Evolutionary conservation across 1,140 invertebrate genomes (phyloP), one percentile per base, ranked within the genome.

Genomic region (Eueides isabella): DNA sequence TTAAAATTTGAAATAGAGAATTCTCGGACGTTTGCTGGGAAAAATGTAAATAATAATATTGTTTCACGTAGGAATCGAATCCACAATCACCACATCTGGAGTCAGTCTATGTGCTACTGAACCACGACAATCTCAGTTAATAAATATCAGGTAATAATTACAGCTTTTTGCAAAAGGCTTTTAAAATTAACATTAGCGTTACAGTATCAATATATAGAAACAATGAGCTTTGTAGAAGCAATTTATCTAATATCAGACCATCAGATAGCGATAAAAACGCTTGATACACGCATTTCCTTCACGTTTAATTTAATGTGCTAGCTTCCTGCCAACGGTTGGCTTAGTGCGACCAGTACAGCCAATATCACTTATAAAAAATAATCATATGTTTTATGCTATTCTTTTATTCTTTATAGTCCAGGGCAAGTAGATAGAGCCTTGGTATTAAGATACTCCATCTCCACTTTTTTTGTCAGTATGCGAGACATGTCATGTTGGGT

Each of bases 181-280:
- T 55, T 26, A 55, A 55, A 55, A 2, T n/a, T 55, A 23, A 4
- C 48, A 55, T 55, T 26, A 55, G 2, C 23, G 19, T 31, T 63
- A 29, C 26, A 61, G 26, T 61, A 61, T 61, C 28, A 63, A 6
- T 30, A 23, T 63, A 63, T 31, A 30, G 64, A 76, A 76, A 72
- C 75, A 70, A 76, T 69, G 74, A 77, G 75, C 48, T 80, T 75
- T 73, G 38, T 74, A 30, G 67, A 76, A 79, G 75, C 66, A 69
- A 78, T 82, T 77, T 74, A 75, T 70, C 38, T 68, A 78, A 80
- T 80, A 72, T 72, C 71, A 44, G 62, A 55, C 75, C 71, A 82
- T 80, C 68, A 69, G 61, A 70, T 19, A 62, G 76, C 67, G 70
- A 84, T 80, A 76, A 72, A 75, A 78, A 69, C 69, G 72, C 61